Evolutionary conservation across 2,113 vertebrate species (phyloP).

Genomic region (Hypanus sabinus): DNA sequence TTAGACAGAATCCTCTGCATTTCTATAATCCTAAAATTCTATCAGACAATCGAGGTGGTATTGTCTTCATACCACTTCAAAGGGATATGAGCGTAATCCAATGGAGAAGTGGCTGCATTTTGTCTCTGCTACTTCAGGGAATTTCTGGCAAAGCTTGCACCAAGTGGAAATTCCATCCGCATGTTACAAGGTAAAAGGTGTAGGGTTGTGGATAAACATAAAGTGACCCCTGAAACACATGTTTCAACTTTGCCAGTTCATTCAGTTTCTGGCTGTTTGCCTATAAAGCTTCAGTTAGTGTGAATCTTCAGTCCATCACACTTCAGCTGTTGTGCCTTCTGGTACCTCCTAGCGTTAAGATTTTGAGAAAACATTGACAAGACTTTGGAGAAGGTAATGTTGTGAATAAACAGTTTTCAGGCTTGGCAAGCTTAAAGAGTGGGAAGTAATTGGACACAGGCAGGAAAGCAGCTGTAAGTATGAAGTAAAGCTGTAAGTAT

Average conservation of each 20-base stretch:
- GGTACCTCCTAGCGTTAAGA: no score
- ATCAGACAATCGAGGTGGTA: no score
- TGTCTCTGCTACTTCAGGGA: neutral
- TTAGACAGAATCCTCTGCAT: no score
- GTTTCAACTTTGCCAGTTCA: neutral
- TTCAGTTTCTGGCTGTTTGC: neutral
- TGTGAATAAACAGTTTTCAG: neutral
- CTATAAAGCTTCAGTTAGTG: no score
- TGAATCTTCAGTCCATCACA: no score
- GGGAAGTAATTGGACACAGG: neutral
- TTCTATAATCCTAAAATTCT: no score
- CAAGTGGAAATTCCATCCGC: neutral
- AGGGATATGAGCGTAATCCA: neutral
- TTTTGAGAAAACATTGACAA: no score
- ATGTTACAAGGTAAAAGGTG: neutral
- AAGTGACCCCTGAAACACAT: neutral
- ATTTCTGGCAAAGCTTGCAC: neutral
- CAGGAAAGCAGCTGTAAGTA: conserved; percentile 34
- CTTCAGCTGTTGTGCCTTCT: no score
- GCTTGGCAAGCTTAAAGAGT: neutral
- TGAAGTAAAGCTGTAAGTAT: neutral
- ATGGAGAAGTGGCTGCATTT: neutral
- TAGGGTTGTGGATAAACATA: neutral
- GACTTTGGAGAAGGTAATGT: no score
- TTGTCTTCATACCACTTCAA: neutral